These are phyloP conservation scores for Spodoptera frugiperda DNA, from an alignment of 1,140 invertebrate species.

Conservation along the genomic window DNA sequence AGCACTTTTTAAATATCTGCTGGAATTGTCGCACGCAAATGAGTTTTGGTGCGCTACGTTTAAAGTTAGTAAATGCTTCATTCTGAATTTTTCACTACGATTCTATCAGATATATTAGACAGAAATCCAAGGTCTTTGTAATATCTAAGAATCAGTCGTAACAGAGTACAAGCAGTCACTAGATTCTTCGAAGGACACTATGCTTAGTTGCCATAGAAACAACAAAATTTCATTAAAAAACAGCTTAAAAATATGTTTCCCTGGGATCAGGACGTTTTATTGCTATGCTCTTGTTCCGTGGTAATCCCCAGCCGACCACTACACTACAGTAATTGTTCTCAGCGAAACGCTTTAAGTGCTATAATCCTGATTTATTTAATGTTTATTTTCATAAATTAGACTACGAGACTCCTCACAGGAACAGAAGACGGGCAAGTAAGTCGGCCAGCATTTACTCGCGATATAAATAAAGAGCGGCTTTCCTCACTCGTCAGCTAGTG, in stretches of 20 bases:
- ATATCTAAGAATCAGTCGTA: too few relatives aligned
- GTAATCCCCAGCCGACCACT: constrained; percentile 5
- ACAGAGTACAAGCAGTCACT: too few relatives aligned
- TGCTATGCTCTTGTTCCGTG: constrained; percentile 1
- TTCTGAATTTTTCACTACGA: too few relatives aligned
- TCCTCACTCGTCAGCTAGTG: constrained; percentile 47
- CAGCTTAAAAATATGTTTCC: constrained; percentile 12
- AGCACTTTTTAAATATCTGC: neutral
- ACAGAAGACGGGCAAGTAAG: constrained; percentile 25
- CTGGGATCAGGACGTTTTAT: constrained; percentile 1
- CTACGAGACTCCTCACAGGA: neutral
- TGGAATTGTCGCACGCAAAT: constrained; percentile 13
- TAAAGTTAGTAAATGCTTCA: too few relatives aligned
- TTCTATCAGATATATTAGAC: too few relatives aligned
- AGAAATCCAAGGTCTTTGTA: too few relatives aligned
- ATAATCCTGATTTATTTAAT: constrained; percentile 17
- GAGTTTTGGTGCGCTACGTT: neutral
- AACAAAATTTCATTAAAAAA: neutral
- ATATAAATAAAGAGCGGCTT: constrained; percentile 44
- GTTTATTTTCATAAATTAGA: constrained; percentile 34
- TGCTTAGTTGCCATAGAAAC: neutral
- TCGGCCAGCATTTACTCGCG: constrained; percentile 17
- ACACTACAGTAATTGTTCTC: constrained; percentile 14
- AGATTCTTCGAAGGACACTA: too few relatives aligned
- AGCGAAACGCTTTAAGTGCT: constrained; percentile 21